A percentile compares a stretch with the other conserved stretches of the same genome.
These are phyloP conservation scores for Torymus auratus DNA, from an alignment of 2,888 invertebrate species.

Conservation along the genomic window DNA sequence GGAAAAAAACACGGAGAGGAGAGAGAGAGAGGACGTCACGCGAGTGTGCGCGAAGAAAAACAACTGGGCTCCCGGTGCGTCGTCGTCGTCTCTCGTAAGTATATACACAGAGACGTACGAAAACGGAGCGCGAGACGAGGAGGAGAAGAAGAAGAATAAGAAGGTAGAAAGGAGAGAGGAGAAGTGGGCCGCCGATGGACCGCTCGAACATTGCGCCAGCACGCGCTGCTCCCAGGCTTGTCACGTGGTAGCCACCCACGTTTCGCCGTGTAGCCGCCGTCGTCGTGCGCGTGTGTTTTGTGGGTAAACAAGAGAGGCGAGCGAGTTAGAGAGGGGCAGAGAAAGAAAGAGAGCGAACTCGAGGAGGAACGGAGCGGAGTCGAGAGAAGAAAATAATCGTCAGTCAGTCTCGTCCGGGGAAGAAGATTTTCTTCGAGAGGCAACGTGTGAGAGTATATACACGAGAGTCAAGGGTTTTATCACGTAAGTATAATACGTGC, in stretches of 20 bases:
- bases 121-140: neutral
- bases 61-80: too few relatives aligned
- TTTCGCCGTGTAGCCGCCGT: constrained; percentile 71
- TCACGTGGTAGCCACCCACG: constrained; percentile 76
- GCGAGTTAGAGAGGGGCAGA: constrained; percentile 35
- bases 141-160: constrained; percentile 22
- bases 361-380: neutral
- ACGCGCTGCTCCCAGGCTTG: constrained; percentile 46
- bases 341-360: constrained; percentile 49
- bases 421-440: too few relatives aligned
- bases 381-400: too few relatives aligned
- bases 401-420: too few relatives aligned
- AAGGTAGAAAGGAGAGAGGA: neutral
- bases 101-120: neutral
- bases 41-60: neutral
- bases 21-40: constrained; percentile 31
- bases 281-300: constrained; percentile 62
- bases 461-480: too few relatives aligned
- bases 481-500: too few relatives aligned
- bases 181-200: constrained; percentile 30
- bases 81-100: too few relatives aligned
- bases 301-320: constrained; percentile 73
- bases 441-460: too few relatives aligned
- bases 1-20: neutral
- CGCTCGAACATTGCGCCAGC: constrained; percentile 51